These are phyloP conservation scores for Petrocephalus zakoni DNA, from an alignment of 2,113 vertebrate species.

Conservation along the genomic window DNA sequence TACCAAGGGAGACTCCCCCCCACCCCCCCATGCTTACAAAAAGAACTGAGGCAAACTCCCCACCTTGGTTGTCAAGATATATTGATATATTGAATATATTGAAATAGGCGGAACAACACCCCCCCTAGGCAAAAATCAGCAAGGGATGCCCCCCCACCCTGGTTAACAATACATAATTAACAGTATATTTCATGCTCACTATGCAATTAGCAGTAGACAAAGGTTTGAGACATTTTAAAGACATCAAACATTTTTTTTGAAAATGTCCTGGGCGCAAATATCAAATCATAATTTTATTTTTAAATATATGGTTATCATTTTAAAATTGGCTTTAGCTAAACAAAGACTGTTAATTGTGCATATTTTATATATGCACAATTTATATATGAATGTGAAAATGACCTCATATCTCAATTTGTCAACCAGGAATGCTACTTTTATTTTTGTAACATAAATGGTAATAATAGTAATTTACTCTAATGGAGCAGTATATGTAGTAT, in stretches of 20 bases:
- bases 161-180: too few relatives aligned
- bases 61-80: too few relatives aligned
- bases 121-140: too few relatives aligned
- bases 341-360: background rate
- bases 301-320: background rate
- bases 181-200: background rate
- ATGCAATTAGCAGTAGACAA: background rate
- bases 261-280: background rate
- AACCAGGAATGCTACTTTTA: background rate
- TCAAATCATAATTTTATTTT: background rate
- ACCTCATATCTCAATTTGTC: background rate
- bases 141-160: too few relatives aligned
- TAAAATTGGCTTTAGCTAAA: background rate
- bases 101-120: too few relatives aligned
- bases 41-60: too few relatives aligned
- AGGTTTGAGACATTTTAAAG: background rate
- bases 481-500: background rate
- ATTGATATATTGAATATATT: too few relatives aligned
- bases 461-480: background rate
- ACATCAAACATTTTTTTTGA: background rate
- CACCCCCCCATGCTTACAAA: too few relatives aligned
- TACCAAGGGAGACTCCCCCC: too few relatives aligned
- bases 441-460: background rate
- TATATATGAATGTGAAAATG: background rate
- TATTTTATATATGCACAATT: too few relatives aligned